These are phyloP conservation scores for Branchipolynoe longqiensis DNA, from an alignment of 2,888 invertebrate genomes.

Conservation along the genomic window DNA sequence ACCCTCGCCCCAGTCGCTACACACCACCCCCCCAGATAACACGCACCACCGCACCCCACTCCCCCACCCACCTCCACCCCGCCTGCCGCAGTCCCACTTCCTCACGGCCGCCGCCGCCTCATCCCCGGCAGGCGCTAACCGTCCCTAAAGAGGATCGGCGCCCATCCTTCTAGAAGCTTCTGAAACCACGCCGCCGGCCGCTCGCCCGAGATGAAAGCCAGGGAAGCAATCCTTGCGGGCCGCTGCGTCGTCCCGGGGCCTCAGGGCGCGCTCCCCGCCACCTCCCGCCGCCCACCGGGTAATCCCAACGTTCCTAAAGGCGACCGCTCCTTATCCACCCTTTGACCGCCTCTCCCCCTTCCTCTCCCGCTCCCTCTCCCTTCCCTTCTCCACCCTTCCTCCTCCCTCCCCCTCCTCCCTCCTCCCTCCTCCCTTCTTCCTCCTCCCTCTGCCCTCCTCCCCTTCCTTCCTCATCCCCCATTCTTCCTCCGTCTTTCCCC, in stretches of 20 bases:
- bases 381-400: no score
- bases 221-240: constrained; percentile 21
- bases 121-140: not conserved
- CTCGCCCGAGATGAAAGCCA: constrained; percentile 37
- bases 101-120: not conserved
- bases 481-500: no score
- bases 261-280: constrained; percentile 26
- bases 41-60: no score
- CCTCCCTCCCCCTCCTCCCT: not conserved
- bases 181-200: no score
- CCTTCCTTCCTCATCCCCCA: no score
- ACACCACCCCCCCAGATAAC: not conserved
- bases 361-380: no score
- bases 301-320: constrained; percentile 55
- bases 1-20: not conserved
- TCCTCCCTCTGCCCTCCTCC: no score
- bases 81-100: no score
- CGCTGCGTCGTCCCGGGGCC: not conserved
- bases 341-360: not conserved
- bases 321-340: constrained; percentile 46
- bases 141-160: constrained; percentile 51
- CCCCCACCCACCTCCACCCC: no score
- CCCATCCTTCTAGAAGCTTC: constrained; percentile 51
- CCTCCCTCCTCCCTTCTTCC: no score
- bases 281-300: constrained; percentile 4